These are phyloP conservation scores for Drosophila melanosoma DNA, from an alignment of 2,888 invertebrate species.

Conservation along the genomic window DNA sequence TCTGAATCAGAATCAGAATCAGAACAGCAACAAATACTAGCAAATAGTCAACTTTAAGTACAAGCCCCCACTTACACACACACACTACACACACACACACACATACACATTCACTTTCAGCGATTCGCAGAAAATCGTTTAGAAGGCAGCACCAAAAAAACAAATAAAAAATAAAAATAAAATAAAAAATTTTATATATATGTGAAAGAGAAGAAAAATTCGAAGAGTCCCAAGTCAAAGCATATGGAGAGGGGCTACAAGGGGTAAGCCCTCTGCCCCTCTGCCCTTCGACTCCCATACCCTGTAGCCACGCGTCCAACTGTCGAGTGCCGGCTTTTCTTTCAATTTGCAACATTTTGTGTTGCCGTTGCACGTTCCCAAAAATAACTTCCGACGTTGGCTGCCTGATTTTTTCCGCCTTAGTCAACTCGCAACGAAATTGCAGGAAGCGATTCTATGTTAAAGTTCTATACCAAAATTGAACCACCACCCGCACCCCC, in stretches of 20 bases:
- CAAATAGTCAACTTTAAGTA: constrained; percentile 81
- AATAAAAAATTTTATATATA: constrained; percentile 10
- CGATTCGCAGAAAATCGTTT: constrained; percentile 76
- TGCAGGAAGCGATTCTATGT: constrained; percentile 74
- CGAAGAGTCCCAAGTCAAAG: constrained; percentile 55
- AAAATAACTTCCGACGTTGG: constrained; percentile 75
- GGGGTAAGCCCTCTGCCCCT: neutral
- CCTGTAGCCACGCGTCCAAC: constrained; percentile 7
- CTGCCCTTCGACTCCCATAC: constrained; percentile 2
- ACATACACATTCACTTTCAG: constrained; percentile 40
- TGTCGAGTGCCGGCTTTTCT: constrained; percentile 61
- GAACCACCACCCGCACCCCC: neutral
- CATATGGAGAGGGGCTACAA: constrained; percentile 50
- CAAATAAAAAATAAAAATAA: constrained; percentile 20
- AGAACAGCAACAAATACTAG: constrained; percentile 59
- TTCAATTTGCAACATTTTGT: constrained; percentile 77
- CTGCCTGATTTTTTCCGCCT: constrained; percentile 67
- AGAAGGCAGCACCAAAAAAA: constrained; percentile 51
- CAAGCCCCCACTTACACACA: constrained; percentile 43
- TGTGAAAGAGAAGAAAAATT: constrained; percentile 26
- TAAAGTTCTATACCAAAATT: constrained; percentile 61
- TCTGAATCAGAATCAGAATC: constrained; percentile 49
- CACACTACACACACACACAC: constrained; percentile 26
- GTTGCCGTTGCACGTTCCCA: constrained; percentile 67
- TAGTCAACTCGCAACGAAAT: constrained; percentile 60